Evolutionary conservation across 2,113 vertebrate species (phyloP).

Genomic region (Dromas ardeola): DNA sequence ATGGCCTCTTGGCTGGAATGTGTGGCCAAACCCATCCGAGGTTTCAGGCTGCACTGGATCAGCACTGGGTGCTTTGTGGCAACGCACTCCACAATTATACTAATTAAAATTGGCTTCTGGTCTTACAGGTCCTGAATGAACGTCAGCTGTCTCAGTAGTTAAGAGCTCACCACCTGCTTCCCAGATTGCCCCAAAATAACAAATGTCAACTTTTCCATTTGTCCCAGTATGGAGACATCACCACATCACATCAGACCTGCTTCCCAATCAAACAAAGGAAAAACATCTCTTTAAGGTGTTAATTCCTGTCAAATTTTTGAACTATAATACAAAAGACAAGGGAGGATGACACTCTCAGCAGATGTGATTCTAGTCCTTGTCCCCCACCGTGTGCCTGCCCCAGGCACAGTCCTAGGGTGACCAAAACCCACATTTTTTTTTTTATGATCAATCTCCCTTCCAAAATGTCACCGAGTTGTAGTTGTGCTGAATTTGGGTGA

Average conservation of each 20-base stretch:
- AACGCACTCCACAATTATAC: neutral
- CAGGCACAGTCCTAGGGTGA: neutral
- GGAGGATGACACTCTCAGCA: neutral
- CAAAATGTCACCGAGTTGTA: neutral
- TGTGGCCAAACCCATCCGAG: neutral
- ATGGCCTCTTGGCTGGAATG: neutral
- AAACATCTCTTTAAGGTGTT: neutral
- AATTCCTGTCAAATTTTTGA: neutral
- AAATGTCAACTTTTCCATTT: neutral
- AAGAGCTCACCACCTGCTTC: neutral
- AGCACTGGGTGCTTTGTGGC: neutral
- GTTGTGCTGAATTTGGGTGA: neutral
- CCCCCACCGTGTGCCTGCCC: too few relatives aligned
- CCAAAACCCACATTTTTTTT: neutral
- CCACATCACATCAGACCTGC: neutral
- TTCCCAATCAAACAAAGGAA: neutral
- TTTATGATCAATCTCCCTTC: neutral
- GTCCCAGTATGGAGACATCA: neutral
- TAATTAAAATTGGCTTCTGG: neutral
- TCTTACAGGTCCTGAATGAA: neutral
- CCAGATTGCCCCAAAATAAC: neutral
- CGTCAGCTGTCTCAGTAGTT: neutral
- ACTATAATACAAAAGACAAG: neutral
- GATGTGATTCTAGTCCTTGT: neutral
- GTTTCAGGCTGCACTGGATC: neutral